Conservation (phyloP, 2,113 vertebrate genomes). For the Bungarus multicinctus region DNA sequence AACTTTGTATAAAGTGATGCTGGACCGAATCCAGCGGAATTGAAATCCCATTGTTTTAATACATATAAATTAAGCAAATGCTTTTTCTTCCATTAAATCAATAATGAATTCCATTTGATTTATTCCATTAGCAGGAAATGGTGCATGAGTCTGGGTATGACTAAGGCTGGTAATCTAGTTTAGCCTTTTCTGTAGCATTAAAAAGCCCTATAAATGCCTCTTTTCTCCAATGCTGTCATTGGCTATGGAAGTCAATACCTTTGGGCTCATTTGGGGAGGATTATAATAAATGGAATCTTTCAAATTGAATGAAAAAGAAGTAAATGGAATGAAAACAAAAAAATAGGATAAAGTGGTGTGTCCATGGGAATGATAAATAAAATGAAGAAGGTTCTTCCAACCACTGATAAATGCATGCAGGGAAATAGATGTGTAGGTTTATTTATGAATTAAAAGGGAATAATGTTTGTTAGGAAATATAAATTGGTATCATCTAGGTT, state of each 20-base stretch:
- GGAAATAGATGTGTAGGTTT: neutral
- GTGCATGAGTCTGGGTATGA: neutral
- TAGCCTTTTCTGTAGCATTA: neutral
- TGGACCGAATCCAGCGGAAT: neutral
- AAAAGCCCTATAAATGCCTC: neutral
- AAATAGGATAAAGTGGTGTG: neutral
- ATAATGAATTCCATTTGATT: neutral
- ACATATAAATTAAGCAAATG: neutral
- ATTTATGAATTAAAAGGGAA: neutral
- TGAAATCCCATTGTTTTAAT: neutral
- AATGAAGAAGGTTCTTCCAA: neutral
- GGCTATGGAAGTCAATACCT: neutral
- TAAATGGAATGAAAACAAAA: neutral
- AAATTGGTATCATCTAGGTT: neutral
- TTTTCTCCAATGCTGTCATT: neutral
- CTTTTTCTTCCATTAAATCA: neutral
- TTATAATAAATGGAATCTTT: neutral
- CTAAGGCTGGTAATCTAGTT: neutral
- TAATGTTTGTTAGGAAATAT: neutral
- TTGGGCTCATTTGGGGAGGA: neutral
- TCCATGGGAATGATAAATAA: neutral
- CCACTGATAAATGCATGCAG: neutral
- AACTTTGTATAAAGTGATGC: neutral
- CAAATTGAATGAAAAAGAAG: neutral
- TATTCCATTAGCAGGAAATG: neutral